Evolutionary conservation across 2,113 vertebrate genomes (phyloP), one percentile per base, ranked within the genome.

Genomic region (Gopherus flavomarginatus): DNA sequence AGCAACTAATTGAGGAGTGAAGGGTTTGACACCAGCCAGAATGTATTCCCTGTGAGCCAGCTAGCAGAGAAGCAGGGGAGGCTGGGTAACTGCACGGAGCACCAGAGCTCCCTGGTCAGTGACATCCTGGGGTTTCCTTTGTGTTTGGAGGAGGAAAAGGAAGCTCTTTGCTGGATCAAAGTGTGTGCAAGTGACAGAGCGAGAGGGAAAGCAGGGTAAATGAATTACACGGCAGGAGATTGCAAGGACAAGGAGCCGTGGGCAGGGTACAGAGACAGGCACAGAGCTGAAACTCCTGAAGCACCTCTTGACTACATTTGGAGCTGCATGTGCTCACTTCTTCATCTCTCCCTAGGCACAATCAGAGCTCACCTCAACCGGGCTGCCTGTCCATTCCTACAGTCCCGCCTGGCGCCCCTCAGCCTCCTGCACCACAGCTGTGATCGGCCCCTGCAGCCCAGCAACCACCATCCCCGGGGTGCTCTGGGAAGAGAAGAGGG

Each of bases 1-100:
- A 96, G 96, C 91, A 97, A 96, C 95, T 85, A 6, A 91, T 5
- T 38, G 53, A 91, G 84, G 92, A 93, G 93, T 38, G 91, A 96
- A 92, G 62, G 84, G 90, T 93, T 95, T 93, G 87, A 92, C 89
- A 53, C 83, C 88, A 80, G 75, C 7, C 0, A 0, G 75, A 85
- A 88, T 69, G 79, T 81, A 89, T 80, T 92, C 75, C 82, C 81
- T 4, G 50, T 31, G 86, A 88, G 86, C 38, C 53, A 38, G 69
- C 65, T 47, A 92, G n/a, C 27, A 53, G 69, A 72, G 44, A 81
- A 84, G 81, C n/a, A 29, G 83, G 14, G 81, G 54, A 49, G 65
- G 38, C 86, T 69, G 81, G 81, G 72, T 80, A 84, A 84, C 84
- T 79, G 65, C 49, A 53, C 53, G 29, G 35, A 38, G 42, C 75